These are phyloP conservation scores for Ichneumoninae sp. DNA, from an alignment of 2,888 invertebrate species.

Conservation along the genomic window DNA sequence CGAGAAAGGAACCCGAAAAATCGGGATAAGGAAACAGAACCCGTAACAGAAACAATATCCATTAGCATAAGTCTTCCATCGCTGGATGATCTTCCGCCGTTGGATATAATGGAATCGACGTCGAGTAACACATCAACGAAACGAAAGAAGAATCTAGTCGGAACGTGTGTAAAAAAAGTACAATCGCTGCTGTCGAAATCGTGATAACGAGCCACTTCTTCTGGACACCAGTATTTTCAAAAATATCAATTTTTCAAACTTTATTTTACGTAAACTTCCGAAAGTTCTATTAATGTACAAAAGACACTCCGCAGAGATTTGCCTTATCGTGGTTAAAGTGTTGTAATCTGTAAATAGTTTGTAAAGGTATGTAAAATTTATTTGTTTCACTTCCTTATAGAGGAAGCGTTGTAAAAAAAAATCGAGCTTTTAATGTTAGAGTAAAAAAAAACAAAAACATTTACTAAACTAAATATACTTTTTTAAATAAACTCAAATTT, in stretches of 20 bases:
- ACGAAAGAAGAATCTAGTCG: conserved; percentile 70
- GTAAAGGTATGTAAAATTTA: conserved; percentile 12
- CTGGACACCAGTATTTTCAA: no score
- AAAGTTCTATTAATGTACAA: no score
- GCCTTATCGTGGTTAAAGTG: background rate
- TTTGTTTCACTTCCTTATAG: background rate
- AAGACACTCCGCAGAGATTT: no score
- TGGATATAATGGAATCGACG: conserved; percentile 63
- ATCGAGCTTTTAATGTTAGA: no score
- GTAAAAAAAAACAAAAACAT: no score
- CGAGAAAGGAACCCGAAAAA: conserved; percentile 17
- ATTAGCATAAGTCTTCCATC: conserved; percentile 54
- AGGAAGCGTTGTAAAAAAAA: no score
- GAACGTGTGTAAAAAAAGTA: conserved; percentile 72
- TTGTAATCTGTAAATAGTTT: conserved; percentile 31
- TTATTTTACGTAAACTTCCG: no score
- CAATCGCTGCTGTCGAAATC: conserved; percentile 72
- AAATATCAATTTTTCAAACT: no score
- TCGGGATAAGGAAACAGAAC: conserved; percentile 37
- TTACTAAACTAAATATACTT: no score
- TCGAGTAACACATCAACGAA: conserved; percentile 56
- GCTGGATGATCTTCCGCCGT: conserved; percentile 71
- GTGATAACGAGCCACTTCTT: conserved; percentile 48
- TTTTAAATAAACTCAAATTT: no score
- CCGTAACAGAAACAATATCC: conserved; percentile 61